phyloP scores from a whole-genome alignment of 2,113 vertebrate genomes.

The Chrysemys picta region DNA sequence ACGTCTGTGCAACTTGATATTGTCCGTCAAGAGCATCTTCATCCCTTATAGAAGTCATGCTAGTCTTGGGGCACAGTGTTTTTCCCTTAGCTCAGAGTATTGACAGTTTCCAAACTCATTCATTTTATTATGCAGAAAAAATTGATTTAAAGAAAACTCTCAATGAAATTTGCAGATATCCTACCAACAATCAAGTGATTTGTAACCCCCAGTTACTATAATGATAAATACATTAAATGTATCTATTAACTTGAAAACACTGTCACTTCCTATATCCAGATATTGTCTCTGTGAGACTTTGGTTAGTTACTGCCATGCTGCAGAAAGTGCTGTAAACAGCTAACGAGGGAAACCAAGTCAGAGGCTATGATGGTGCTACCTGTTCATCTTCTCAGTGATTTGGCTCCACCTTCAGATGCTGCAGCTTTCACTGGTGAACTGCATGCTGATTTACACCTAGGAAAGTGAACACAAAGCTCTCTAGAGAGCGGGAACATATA shows the following conservation, averaged over 20 bases:
- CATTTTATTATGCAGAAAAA: neutral
- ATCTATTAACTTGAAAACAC: neutral
- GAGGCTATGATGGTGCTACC: neutral
- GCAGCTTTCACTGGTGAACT: neutral
- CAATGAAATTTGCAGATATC: neutral
- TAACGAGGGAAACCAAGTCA: neutral
- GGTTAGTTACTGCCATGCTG: neutral
- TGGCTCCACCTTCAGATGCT: neutral
- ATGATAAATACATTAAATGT: too few relatives aligned
- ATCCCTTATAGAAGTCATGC: neutral
- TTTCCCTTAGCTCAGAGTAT: neutral
- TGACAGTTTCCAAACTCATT: neutral
- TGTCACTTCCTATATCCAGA: neutral
- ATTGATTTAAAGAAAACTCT: neutral
- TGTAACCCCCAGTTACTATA: neutral
- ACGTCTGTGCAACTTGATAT: neutral
- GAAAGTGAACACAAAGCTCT: neutral
- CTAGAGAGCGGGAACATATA: neutral
- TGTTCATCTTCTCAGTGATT: neutral
- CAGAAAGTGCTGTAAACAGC: too few relatives aligned
- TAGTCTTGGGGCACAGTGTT: neutral
- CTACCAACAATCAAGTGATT: neutral
- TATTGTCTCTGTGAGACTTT: neutral
- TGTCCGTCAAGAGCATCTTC: neutral
- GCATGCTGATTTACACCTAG: neutral